phyloP scores from a whole-genome alignment of 2,888 invertebrate species.

The Drosophila fulvimacula region DNA sequence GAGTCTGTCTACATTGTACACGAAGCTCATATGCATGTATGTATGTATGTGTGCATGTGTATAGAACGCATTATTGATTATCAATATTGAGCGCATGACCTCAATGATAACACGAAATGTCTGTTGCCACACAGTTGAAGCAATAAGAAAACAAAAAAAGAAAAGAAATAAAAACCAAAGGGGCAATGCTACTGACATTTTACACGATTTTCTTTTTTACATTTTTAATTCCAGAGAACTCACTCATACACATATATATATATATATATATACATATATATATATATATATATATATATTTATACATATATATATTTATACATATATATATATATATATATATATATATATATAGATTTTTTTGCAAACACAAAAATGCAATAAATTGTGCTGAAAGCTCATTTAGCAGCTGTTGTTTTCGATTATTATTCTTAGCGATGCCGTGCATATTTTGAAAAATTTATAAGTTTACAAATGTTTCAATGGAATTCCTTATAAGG shows the following conservation, averaged over 20 bases:
- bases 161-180: conserved; percentile 48
- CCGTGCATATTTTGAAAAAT: conserved; percentile 11
- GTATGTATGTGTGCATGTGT: background rate
- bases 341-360: background rate
- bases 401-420: conserved; percentile 26
- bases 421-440: conserved; percentile 28
- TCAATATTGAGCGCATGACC: conserved; percentile 63
- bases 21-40: background rate
- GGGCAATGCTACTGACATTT: conserved; percentile 12
- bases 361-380: background rate
- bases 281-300: background rate
- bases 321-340: background rate
- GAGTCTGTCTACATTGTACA: background rate
- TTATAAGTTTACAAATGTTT: background rate
- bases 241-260: background rate
- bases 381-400: conserved; percentile 13
- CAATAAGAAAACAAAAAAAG: conserved; percentile 16
- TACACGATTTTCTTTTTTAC: conserved; percentile 15
- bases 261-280: background rate
- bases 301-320: background rate
- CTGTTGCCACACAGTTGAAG: conserved; percentile 4
- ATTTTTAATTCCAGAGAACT: background rate
- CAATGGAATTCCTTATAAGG: background rate
- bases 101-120: conserved; percentile 49
- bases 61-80: conserved; percentile 38